Evolutionary conservation across 1,140 invertebrate genomes (phyloP).

Genomic region (Sweltsa coloradensis): DNA sequence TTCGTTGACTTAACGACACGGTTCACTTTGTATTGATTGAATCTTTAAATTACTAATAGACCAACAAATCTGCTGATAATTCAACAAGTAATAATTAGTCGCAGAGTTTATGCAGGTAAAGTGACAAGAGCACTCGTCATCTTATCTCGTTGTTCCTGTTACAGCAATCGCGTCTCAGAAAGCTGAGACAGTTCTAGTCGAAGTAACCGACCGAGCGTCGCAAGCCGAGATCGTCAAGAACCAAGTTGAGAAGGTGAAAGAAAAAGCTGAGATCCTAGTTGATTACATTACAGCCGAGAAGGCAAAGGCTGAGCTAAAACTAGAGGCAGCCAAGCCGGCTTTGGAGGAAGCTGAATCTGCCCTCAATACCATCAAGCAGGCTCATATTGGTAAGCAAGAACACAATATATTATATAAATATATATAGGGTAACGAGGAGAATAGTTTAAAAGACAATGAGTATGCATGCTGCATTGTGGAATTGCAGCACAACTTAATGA

Average conservation of each 20-base stretch:
- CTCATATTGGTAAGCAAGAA: slow-evolving; percentile 69
- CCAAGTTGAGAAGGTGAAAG: slow-evolving; percentile 88
- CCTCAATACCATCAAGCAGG: slow-evolving; percentile 91
- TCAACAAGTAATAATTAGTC: too few relatives aligned
- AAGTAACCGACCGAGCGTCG: slow-evolving; percentile 82
- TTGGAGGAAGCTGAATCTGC: slow-evolving; percentile 90
- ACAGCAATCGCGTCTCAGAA: too few relatives aligned
- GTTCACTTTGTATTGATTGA: too few relatives aligned
- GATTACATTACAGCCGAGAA: slow-evolving; percentile 86
- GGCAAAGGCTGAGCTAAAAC: slow-evolving; percentile 75
- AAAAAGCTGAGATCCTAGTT: slow-evolving; percentile 86
- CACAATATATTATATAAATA: too few relatives aligned
- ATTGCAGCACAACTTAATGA: too few relatives aligned
- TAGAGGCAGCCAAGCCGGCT: slow-evolving; percentile 83
- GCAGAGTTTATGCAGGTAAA: too few relatives aligned
- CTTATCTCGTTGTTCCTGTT: too few relatives aligned
- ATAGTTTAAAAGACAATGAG: background rate
- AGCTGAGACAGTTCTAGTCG: slow-evolving; percentile 65
- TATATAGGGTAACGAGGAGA: background rate
- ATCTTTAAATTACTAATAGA: too few relatives aligned
- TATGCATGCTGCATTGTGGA: too few relatives aligned
- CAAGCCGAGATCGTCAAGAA: slow-evolving; percentile 93
- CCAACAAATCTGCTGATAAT: too few relatives aligned
- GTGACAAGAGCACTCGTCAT: too few relatives aligned
- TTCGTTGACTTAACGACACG: too few relatives aligned